These are phyloP conservation scores for Nesogale talazaci DNA, from an alignment of 2,113 vertebrate genomes.

Conservation along the genomic window DNA sequence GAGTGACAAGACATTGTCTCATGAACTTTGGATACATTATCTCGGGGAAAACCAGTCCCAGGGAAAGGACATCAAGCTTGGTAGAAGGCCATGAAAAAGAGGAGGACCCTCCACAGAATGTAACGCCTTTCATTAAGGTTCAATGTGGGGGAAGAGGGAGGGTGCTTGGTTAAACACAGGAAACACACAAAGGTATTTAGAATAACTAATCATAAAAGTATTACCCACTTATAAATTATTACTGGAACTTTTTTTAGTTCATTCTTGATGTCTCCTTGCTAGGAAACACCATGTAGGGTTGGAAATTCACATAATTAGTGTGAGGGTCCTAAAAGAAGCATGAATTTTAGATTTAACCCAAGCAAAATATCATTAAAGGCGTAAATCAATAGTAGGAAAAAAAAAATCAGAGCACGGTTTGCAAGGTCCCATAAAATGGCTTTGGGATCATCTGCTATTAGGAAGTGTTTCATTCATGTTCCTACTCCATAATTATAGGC, in stretches of 20 bases:
- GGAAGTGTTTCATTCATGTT: conserved; percentile 28
- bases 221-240: conserved; percentile 52
- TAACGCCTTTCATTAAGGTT: not conserved
- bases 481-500: conserved; percentile 49
- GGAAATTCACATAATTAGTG: conserved; percentile 54
- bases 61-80: no score
- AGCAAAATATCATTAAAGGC: conserved; percentile 69
- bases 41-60: no score
- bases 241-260: conserved; percentile 54
- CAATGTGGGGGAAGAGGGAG: not conserved
- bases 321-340: conserved; percentile 44
- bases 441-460: conserved; percentile 60
- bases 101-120: not conserved
- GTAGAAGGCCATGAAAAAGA: no score
- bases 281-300: conserved; percentile 27
- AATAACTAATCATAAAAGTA: conserved; percentile 36
- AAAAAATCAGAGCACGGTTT: conserved; percentile 10
- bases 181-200: conserved; percentile 24
- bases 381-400: conserved; percentile 54
- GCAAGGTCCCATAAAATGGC: conserved; percentile 46
- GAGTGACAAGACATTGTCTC: no score
- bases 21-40: no score
- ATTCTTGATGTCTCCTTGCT: conserved; percentile 58
- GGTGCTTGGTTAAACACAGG: not conserved
- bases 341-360: conserved; percentile 61